Base-by-base conservation (phyloP, 2,888 invertebrate genomes). In the Scaptomyza flava region DNA sequence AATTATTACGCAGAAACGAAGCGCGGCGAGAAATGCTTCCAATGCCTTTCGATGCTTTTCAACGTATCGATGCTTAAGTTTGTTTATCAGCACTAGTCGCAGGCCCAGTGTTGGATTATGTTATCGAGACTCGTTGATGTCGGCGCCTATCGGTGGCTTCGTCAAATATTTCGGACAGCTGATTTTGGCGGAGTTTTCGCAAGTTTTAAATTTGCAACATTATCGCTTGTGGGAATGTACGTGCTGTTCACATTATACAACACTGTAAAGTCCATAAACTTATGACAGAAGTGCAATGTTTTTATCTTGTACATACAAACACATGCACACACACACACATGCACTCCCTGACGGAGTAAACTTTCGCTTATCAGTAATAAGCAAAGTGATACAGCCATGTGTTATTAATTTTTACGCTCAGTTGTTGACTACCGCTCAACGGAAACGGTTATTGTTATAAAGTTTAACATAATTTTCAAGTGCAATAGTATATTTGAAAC, bases 1-100 rank as follows among this genome's bases (percentile, higher is more conserved):
- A 82, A 79, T 71, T 78, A 84, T 84, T 81, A 81, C 81, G 79
- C 81, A 81, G 81, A 75, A 68, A 48, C 69, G 64, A 79, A 75
- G 67, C 81, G 83, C 83, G 77, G 72, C 80, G 72, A 74, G 59
- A 72, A 77, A 72, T 77, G 75, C 68, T 76, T 66, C 62, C 73
- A 62, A 65, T 70, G 64, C 42, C 53, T 73, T 59, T 56, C 75
- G 71, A 74, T 70, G 61, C 76, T 70, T 62, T 62, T 65, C 7
- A 38, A 62, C 42, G 48, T 70, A 75, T 74, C 75, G 73, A 73
- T 73, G 60, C 58, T 14, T 7, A 47, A 38, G n/a, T 31, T 43
- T 52, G 45, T 72, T 67, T 54, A 67, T 58, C 72, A 72, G 62
- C 67, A 72, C 67, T 72, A 43, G 2, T 36, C n/a, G 17, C 53